Evolutionary conservation across 2,797 vertebrate genomes (phyloP).

Genomic region (Sebastes nivosus): DNA sequence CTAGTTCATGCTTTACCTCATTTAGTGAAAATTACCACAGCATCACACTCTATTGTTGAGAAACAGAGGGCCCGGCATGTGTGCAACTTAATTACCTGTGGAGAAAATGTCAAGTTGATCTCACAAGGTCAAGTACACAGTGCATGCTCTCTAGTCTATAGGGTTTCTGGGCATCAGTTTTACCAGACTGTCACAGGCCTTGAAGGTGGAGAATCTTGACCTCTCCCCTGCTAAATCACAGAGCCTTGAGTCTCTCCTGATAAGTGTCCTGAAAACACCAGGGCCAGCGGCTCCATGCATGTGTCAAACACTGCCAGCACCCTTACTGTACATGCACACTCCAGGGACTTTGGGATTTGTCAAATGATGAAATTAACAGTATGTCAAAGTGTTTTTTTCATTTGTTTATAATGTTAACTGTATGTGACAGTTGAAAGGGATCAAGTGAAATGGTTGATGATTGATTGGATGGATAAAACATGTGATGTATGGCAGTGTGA

Average conservation of each 20-base stretch:
- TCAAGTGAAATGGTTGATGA: background rate
- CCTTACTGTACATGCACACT: background rate
- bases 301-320: background rate
- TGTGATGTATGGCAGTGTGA: background rate
- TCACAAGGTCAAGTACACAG: conserved; percentile 4
- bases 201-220: conserved; percentile 59
- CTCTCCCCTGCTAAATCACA: conserved; percentile 44
- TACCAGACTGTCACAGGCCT: conserved; percentile 33
- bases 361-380: background rate
- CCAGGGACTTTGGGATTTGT: background rate
- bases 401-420: background rate
- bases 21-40: conserved; percentile 3
- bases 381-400: background rate
- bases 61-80: conserved; percentile 25
- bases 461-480: background rate
- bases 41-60: background rate
- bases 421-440: background rate
- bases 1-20: background rate
- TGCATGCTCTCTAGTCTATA: background rate
- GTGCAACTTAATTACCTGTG: conserved; percentile 40
- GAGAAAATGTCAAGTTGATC: conserved; percentile 64
- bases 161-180: conserved; percentile 3
- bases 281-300: conserved; percentile 38
- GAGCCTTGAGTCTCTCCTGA: conserved; percentile 63
- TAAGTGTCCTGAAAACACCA: conserved; percentile 52